phyloP scores from a whole-genome alignment of 2,888 invertebrate species.

The Chrysolina haemoptera region DNA sequence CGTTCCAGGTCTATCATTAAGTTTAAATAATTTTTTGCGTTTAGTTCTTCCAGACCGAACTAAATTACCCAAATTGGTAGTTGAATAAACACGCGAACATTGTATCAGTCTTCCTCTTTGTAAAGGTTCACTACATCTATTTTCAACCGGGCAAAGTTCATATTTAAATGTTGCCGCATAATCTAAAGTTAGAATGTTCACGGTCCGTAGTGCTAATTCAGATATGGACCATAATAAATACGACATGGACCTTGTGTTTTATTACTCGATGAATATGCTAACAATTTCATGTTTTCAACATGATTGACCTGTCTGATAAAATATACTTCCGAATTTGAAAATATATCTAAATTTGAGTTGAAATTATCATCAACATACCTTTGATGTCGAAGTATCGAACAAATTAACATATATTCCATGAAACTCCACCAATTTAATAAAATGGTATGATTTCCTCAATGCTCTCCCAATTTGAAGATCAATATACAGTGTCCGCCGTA shows the following conservation, averaged over 20 bases:
- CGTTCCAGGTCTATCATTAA: not conserved
- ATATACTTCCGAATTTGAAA: no score
- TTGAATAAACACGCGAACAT: not conserved
- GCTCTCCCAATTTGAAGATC: no score
- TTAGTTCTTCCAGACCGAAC: not conserved
- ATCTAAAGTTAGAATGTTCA: slow-evolving; percentile 12
- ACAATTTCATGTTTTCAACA: not conserved
- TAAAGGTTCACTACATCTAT: slow-evolving; percentile 3
- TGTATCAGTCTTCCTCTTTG: not conserved
- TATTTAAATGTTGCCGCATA: not conserved
- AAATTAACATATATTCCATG: no score
- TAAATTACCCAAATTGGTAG: not conserved
- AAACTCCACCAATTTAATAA: no score
- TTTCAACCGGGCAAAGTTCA: slow-evolving; percentile 10
- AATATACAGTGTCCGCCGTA: no score
- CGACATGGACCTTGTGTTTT: not conserved
- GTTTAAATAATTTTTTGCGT: not conserved
- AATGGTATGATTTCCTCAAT: no score
- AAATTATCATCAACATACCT: not conserved
- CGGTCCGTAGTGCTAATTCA: not conserved
- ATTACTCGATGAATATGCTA: not conserved
- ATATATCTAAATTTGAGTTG: not conserved
- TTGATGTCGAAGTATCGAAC: no score
- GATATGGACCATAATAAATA: slow-evolving; percentile 13
- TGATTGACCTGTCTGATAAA: no score